These are phyloP conservation scores for Centropus unirufus DNA, from an alignment of 2,113 vertebrate genomes.

Conservation along the genomic window DNA sequence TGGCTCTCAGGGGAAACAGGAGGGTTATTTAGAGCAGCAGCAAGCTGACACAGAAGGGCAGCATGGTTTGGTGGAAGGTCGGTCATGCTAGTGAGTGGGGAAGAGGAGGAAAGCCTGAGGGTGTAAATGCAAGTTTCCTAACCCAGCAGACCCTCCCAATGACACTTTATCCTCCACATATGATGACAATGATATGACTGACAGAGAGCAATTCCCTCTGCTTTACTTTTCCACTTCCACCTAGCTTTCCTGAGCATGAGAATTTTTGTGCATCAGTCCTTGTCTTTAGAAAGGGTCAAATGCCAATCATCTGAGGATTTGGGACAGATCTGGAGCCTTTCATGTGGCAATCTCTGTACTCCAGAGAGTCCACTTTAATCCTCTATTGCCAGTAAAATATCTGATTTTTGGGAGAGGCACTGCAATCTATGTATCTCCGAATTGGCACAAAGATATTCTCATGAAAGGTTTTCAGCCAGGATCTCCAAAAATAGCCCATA, in stretches of 20 bases:
- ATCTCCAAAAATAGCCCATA: not conserved
- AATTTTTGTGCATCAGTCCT: not conserved
- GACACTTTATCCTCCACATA: not conserved
- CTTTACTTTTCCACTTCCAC: not conserved
- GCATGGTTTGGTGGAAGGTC: not conserved
- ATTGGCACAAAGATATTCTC: not conserved
- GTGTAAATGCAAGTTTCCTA: not conserved
- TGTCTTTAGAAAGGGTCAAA: not conserved
- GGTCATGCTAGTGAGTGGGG: too few species aligned
- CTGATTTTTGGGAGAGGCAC: not conserved
- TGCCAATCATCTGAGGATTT: not conserved
- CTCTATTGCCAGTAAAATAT: not conserved
- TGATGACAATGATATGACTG: not conserved
- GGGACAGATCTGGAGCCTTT: not conserved
- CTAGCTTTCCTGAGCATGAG: not conserved
- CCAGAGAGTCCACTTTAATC: not conserved
- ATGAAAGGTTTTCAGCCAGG: accelerated
- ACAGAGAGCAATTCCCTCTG: not conserved
- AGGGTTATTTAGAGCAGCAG: not conserved
- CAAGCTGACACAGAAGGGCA: not conserved
- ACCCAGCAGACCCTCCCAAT: not conserved
- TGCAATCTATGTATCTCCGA: not conserved
- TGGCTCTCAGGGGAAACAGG: not conserved
- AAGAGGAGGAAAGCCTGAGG: not conserved
- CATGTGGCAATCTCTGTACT: accelerated